These are phyloP conservation scores for Lordiphosa fenestrarum DNA, from an alignment of 2,888 invertebrate species.

Conservation along the genomic window DNA sequence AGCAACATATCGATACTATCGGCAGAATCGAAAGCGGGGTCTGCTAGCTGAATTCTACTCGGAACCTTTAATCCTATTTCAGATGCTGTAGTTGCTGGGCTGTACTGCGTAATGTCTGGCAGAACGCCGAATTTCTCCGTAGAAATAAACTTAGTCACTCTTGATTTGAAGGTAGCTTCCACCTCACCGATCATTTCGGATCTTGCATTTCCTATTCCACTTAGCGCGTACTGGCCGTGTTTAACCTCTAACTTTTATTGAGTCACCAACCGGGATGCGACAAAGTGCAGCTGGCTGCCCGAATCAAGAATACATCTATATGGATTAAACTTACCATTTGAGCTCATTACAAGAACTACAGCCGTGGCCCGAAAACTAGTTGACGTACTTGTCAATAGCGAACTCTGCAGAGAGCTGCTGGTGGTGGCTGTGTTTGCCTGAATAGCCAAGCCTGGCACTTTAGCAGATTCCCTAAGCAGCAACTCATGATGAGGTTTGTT, in stretches of 20 bases:
- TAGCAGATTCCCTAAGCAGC: not conserved
- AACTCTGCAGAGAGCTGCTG: not conserved
- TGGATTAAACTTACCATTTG: no score
- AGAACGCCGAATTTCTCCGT: no score
- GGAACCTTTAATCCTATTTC: no score
- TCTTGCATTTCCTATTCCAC: not conserved
- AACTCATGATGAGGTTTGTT: not conserved
- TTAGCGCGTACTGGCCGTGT: not conserved
- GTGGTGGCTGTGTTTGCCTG: no score
- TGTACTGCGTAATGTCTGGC: no score
- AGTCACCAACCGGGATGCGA: no score
- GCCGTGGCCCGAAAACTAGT: not conserved
- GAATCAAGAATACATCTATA: not conserved
- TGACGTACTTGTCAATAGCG: not conserved
- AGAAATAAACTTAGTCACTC: no score
- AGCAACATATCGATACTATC: not conserved
- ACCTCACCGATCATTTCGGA: not conserved
- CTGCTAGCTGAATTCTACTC: not conserved
- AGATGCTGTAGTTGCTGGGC: no score
- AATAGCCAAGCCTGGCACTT: not conserved
- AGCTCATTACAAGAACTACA: no score
- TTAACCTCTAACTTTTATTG: no score
- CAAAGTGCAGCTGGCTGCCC: not conserved
- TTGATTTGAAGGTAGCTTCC: not conserved
- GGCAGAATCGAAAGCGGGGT: no score